A percentile compares a stretch with the other conserved stretches of the same genome.
Evolutionary conservation across 2,113 vertebrate species (phyloP).

Genomic region (Trogon melanurus): DNA sequence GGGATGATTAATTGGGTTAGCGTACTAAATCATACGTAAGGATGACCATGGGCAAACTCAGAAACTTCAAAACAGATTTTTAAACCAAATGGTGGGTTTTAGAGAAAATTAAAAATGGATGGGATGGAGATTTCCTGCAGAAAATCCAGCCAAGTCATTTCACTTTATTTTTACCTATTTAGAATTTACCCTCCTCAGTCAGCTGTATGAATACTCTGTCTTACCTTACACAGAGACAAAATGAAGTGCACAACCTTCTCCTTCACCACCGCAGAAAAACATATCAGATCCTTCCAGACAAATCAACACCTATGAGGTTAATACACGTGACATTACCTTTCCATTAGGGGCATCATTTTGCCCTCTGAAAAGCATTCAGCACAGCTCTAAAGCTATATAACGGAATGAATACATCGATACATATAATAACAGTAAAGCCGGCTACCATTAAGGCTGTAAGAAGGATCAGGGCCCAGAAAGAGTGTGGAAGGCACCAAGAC

Average conservation of each 20-base stretch:
- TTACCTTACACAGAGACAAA: neutral
- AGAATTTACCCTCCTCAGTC: neutral
- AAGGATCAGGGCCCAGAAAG: neutral
- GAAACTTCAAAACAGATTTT: constrained; percentile 14
- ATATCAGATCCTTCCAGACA: neutral
- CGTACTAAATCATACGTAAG: neutral
- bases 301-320: neutral
- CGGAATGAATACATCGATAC: neutral
- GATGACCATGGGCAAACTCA: constrained; percentile 31
- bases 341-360: neutral
- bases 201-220: neutral
- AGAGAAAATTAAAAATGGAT: constrained; percentile 19
- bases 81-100: neutral
- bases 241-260: neutral
- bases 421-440: neutral
- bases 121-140: neutral
- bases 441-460: neutral
- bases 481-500: neutral
- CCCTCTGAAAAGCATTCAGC: neutral
- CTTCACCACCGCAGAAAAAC: neutral
- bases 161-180: neutral
- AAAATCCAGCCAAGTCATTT: neutral
- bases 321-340: neutral
- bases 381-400: neutral
- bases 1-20: constrained; percentile 5